These are phyloP conservation scores for Platysternon megacephalum DNA, from an alignment of 2,113 vertebrate genomes.

Conservation along the genomic window DNA sequence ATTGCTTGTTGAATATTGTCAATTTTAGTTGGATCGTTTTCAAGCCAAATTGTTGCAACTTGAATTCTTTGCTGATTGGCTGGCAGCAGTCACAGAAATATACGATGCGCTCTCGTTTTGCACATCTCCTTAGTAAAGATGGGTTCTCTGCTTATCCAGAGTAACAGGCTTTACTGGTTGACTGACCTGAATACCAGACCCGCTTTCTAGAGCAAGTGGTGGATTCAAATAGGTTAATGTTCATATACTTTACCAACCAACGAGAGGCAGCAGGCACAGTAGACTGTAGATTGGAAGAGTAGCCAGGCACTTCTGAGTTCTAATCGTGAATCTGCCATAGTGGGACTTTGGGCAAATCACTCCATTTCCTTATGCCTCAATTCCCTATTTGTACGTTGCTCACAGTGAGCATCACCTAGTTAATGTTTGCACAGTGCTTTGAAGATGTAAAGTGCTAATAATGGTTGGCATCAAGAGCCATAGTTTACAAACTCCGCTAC, in stretches of 20 bases:
- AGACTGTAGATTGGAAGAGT: neutral
- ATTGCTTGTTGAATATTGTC: accelerated
- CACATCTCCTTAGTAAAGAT: accelerated
- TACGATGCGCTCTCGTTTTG: neutral
- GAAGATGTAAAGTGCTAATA: conserved; percentile 37
- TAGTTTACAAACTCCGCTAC: conserved; percentile 44
- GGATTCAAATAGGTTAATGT: neutral
- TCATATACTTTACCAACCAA: neutral
- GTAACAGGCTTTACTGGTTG: neutral
- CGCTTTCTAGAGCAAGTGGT: neutral
- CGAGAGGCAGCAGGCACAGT: neutral
- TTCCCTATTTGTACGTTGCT: neutral
- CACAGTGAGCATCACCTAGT: neutral
- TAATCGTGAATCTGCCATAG: accelerated
- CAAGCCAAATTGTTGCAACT: neutral
- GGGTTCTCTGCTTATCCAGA: neutral
- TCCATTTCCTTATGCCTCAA: neutral
- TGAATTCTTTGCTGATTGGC: neutral
- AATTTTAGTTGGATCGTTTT: neutral
- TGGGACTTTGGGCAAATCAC: neutral
- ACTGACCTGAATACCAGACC: neutral
- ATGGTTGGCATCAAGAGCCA: conserved; percentile 32
- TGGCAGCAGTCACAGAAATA: neutral
- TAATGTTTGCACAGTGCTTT: conserved; percentile 34
- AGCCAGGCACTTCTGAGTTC: neutral